Percentiles rank a stretch among this genome's conserved stretches.
These are phyloP conservation scores for Thecocarcelia acutangulata DNA, from an alignment of 2,888 invertebrate genomes.

Conservation along the genomic window DNA sequence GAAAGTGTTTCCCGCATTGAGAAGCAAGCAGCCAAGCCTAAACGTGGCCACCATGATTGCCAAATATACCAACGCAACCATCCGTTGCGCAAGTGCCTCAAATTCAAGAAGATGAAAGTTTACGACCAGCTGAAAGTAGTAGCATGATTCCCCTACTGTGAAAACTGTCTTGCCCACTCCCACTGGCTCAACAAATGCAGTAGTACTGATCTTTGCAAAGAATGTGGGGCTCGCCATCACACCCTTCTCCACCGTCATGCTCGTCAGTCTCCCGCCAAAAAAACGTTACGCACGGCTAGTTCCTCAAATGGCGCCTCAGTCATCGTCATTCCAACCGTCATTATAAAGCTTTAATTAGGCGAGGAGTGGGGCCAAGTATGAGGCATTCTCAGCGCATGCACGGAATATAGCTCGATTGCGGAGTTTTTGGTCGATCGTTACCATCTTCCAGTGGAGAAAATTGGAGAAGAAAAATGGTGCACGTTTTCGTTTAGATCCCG, in stretches of 20 bases:
- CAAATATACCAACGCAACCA: neutral
- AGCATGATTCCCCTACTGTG: neutral
- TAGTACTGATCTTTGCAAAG: neutral
- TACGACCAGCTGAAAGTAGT: too few relatives aligned
- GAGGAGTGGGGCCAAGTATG: too few relatives aligned
- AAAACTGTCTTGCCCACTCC: neutral
- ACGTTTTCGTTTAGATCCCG: too few relatives aligned
- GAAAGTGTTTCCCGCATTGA: neutral
- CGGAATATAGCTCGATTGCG: too few relatives aligned
- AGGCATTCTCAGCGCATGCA: too few relatives aligned
- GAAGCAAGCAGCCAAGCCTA: too few relatives aligned
- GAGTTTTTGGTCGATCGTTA: neutral
- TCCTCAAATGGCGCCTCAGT: neutral
- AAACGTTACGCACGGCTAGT: too few relatives aligned
- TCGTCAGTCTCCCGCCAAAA: neutral
- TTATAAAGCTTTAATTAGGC: too few relatives aligned
- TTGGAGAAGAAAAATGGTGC: neutral
- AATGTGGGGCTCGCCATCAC: neutral
- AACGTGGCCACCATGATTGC: conserved; percentile 2
- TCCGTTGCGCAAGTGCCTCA: too few relatives aligned
- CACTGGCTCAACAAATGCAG: neutral
- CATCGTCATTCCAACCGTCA: neutral
- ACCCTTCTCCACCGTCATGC: neutral
- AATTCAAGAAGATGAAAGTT: neutral
- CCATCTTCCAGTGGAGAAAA: neutral